A percentile compares a stretch with the other conserved stretches of the same genome.
phyloP scores from a whole-genome alignment of 2,113 vertebrate genomes.

The Xyliphius kryptos region DNA sequence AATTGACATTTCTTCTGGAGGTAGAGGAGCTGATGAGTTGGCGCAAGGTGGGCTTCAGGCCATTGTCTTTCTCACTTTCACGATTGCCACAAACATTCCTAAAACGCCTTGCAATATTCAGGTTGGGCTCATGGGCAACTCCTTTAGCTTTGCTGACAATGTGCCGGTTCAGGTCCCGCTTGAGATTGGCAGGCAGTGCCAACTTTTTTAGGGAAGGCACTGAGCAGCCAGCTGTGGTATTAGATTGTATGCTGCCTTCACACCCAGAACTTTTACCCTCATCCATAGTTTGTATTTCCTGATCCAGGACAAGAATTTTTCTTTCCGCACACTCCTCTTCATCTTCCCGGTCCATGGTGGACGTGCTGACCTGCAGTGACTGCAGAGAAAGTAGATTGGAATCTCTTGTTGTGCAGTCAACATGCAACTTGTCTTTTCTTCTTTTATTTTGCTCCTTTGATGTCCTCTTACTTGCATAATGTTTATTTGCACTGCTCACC shows the following conservation, averaged over 20 bases:
- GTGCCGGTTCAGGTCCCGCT: slow-evolving; percentile 85
- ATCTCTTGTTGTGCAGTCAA: slow-evolving; percentile 17
- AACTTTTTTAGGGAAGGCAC: slow-evolving; percentile 76
- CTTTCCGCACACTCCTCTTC: slow-evolving; percentile 23
- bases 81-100: slow-evolving; percentile 76
- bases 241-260: slow-evolving; percentile 59
- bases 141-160: slow-evolving; percentile 81
- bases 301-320: slow-evolving; percentile 1
- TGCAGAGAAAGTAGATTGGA: slow-evolving; percentile 53
- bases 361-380: slow-evolving; percentile 63
- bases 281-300: slow-evolving; percentile 37
- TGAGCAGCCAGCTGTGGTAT: slow-evolving; percentile 47
- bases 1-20: slow-evolving; percentile 83
- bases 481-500: slow-evolving; percentile 3
- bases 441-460: slow-evolving; percentile 38
- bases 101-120: slow-evolving; percentile 87
- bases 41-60: slow-evolving; percentile 85
- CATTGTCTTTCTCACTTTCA: slow-evolving; percentile 85
- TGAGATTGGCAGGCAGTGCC: slow-evolving; percentile 80
- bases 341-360: slow-evolving; percentile 45
- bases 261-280: slow-evolving; percentile 66
- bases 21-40: slow-evolving; percentile 87
- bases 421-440: no score
- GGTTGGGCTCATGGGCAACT: slow-evolving; percentile 81
- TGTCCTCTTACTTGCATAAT: slow-evolving; percentile 28